phyloP scores from a whole-genome alignment of 2,888 invertebrate species.

The Fabriciana adippe region DNA sequence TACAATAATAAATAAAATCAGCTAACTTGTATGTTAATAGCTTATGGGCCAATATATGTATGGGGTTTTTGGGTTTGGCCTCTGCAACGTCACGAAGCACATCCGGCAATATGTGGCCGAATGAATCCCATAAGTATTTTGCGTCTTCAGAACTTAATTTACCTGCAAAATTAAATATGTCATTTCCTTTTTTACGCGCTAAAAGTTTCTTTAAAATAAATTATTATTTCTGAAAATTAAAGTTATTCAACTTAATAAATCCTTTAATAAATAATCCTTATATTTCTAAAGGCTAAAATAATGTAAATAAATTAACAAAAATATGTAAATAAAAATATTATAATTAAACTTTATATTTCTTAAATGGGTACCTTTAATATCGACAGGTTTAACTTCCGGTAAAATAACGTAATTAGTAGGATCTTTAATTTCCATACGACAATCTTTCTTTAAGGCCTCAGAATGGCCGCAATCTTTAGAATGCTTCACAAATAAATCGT shows the following conservation, averaged over 20 bases:
- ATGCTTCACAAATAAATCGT: conserved; percentile 48
- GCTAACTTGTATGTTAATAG: conserved; percentile 59
- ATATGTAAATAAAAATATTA: too few species aligned
- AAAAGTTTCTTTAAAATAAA: background rate
- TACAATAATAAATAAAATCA: background rate
- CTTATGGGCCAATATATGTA: conserved; percentile 63
- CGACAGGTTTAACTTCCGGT: conserved; percentile 47
- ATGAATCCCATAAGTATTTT: conserved; percentile 62
- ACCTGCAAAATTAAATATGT: conserved; percentile 44
- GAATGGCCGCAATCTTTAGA: conserved; percentile 60
- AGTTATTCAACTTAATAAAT: too few species aligned
- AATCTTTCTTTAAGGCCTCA: conserved; percentile 44
- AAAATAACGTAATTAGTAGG: conserved; percentile 46
- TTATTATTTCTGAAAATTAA: background rate
- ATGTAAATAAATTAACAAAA: background rate
- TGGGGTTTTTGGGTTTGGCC: conserved; percentile 59
- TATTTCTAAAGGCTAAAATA: background rate
- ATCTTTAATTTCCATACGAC: conserved; percentile 50
- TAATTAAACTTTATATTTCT: too few species aligned
- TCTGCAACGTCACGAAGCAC: conserved; percentile 55
- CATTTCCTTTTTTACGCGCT: background rate
- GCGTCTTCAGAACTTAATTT: conserved; percentile 53
- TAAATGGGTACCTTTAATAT: conserved; percentile 48
- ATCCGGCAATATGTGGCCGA: conserved; percentile 59
- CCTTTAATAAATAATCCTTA: too few species aligned